Evolutionary conservation across 2,797 vertebrate genomes (phyloP).

Genomic region (Epinephelus malabaricus): DNA sequence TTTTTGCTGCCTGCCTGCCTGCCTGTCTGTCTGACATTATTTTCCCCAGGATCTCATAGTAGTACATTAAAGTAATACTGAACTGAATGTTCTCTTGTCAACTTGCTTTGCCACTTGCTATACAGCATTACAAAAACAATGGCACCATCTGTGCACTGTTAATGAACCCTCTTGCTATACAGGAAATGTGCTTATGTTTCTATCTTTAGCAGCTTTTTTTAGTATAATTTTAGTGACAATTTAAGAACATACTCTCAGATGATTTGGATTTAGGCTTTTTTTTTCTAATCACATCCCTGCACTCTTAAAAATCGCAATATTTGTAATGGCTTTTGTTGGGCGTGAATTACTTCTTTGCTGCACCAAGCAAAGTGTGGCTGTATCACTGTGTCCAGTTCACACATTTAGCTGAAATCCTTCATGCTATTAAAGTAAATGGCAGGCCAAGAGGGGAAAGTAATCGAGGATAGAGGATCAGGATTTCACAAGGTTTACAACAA

Average conservation of each 20-base stretch:
- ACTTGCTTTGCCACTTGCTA: conserved; percentile 2
- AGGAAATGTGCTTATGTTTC: background rate
- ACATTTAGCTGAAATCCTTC: conserved; percentile 20
- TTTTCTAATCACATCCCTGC: conserved; percentile 4
- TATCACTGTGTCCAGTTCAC: conserved; percentile 12
- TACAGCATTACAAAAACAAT: conserved; percentile 36
- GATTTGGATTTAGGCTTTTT: conserved; percentile 32
- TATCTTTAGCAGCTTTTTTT: background rate
- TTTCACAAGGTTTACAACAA: conserved; percentile 4
- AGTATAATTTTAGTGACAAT: background rate
- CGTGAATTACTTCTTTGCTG: conserved; percentile 3
- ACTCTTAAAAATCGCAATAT: conserved; percentile 34
- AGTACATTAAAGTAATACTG: conserved; percentile 28
- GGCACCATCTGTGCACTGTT: conserved; percentile 34
- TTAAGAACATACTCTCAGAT: conserved; percentile 12
- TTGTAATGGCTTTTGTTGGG: conserved; percentile 15
- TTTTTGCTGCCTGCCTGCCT: conserved; percentile 40
- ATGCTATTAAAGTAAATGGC: conserved; percentile 12
- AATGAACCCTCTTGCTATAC: conserved; percentile 11
- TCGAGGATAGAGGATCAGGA: background rate
- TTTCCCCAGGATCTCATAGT: conserved; percentile 5
- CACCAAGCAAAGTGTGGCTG: conserved; percentile 18
- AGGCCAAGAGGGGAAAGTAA: background rate
- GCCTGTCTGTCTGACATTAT: conserved; percentile 38
- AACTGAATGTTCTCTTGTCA: conserved; percentile 28